A percentile compares a stretch with the other conserved stretches of the same genome.
Evolutionary conservation across 1,140 invertebrate genomes (phyloP).

Genomic region (Drosophila littoralis): DNA sequence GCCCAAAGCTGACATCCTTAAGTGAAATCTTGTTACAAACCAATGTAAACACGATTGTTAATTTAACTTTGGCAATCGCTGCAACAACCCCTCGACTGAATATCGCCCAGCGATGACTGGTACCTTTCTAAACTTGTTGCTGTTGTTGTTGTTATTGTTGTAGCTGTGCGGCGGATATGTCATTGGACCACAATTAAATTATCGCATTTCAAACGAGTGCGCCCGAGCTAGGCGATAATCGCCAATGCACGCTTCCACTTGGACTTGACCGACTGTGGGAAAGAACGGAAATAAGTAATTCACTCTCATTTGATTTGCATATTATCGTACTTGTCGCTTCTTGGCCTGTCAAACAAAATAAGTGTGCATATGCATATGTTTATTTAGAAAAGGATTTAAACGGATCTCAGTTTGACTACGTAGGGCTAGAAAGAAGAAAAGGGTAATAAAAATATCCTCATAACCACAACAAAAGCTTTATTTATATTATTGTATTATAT

Average conservation of each 20-base stretch:
- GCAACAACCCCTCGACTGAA: conserved; percentile 22
- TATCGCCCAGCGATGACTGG: conserved; percentile 9
- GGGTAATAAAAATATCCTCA: too few relatives aligned
- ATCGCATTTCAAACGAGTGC: conserved; percentile 78
- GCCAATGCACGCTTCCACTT: conserved; percentile 33
- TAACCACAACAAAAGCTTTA: too few relatives aligned
- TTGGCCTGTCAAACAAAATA: conserved; percentile 29
- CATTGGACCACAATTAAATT: conserved; percentile 81
- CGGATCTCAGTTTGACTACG: conserved; percentile 10
- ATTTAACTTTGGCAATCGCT: conserved; percentile 77
- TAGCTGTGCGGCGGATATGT: conserved; percentile 57
- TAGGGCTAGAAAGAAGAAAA: neutral
- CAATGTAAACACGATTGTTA: conserved; percentile 84
- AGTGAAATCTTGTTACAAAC: conserved; percentile 84
- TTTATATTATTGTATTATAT: too few relatives aligned
- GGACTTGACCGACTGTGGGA: conserved; percentile 66
- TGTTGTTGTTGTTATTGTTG: conserved; percentile 18
- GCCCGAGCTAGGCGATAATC: conserved; percentile 43
- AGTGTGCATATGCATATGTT: conserved; percentile 34
- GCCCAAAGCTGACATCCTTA: conserved; percentile 80
- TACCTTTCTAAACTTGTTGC: neutral
- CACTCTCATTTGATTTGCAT: conserved; percentile 71
- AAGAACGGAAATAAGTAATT: conserved; percentile 57
- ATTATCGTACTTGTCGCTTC: conserved; percentile 31
- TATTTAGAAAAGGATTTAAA: conserved; percentile 4